Conservation (phyloP, 2,797 vertebrate species). For the Morelia viridis region DNA sequence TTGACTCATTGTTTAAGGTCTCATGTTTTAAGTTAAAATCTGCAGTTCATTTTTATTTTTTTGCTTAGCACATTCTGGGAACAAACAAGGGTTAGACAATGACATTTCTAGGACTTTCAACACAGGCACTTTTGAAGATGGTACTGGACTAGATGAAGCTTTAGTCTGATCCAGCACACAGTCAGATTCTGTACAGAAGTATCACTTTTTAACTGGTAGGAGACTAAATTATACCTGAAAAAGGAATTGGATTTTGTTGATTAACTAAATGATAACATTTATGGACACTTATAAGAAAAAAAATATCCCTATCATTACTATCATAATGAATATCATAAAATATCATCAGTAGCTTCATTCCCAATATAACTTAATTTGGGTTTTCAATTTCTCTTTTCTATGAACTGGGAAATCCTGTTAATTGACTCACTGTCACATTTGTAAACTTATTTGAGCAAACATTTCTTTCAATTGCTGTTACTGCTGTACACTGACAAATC, state of each 20-base stretch:
- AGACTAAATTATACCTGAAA: slow-evolving; percentile 37
- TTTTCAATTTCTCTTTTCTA: not conserved
- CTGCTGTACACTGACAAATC: not conserved
- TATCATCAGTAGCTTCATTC: not conserved
- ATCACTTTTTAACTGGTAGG: slow-evolving; percentile 36
- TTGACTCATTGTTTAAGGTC: slow-evolving; percentile 22
- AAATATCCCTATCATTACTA: no score
- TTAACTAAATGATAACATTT: not conserved
- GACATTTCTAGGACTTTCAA: not conserved
- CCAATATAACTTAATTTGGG: not conserved
- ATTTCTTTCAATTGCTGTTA: not conserved
- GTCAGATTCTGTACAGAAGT: not conserved
- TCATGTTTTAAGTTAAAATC: not conserved
- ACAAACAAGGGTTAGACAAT: not conserved
- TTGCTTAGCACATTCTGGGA: not conserved
- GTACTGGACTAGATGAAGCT: not conserved
- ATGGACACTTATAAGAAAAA: not conserved
- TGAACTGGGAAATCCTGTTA: not conserved
- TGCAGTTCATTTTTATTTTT: not conserved
- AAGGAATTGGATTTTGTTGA: slow-evolving; percentile 28
- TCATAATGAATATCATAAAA: no score
- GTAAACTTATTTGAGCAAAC: not conserved
- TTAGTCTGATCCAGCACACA: not conserved
- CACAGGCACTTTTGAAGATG: not conserved
- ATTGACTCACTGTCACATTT: not conserved